Evolutionary conservation across 2,797 vertebrate species (phyloP).

Genomic region (Sebastiscus albofasciatus): DNA sequence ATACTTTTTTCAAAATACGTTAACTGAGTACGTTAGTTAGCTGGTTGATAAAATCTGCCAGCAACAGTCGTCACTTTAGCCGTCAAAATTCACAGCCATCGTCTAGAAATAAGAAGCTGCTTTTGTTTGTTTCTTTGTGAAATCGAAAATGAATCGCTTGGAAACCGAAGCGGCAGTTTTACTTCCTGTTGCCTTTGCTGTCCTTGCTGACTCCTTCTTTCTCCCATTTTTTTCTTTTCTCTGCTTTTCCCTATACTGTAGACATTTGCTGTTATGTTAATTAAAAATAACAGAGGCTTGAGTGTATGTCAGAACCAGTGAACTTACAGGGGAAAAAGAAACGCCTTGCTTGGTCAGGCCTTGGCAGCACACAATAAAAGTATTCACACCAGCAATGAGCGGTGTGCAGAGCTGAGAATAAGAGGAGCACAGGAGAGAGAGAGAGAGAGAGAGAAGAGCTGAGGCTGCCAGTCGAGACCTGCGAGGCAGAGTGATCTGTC

Average conservation of each 20-base stretch:
- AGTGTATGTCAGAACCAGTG: conserved; percentile 46
- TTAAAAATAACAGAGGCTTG: conserved; percentile 45
- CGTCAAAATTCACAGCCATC: neutral
- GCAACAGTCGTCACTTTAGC: neutral
- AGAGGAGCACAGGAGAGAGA: neutral
- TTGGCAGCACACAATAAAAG: conserved; percentile 81
- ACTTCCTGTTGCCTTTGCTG: neutral
- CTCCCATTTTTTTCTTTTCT: neutral
- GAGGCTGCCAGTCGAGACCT: conserved; percentile 49
- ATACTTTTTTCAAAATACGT: neutral
- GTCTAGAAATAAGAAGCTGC: neutral
- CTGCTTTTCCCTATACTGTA: neutral
- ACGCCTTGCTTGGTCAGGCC: conserved; percentile 57
- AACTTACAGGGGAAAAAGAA: conserved; percentile 35
- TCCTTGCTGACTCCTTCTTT: neutral
- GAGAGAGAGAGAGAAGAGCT: conserved; percentile 33
- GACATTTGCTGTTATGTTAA: conserved; percentile 41
- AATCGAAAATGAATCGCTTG: neutral
- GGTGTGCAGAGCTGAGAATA: conserved; percentile 29
- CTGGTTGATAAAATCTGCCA: neutral
- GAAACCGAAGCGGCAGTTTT: neutral
- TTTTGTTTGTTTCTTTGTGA: neutral
- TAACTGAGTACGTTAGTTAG: neutral
- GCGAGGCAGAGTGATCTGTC: conserved; percentile 34
- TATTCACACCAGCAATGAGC: conserved; percentile 78